These are phyloP conservation scores for Picathartes gymnocephalus DNA, from an alignment of 2,113 vertebrate genomes.

Conservation along the genomic window DNA sequence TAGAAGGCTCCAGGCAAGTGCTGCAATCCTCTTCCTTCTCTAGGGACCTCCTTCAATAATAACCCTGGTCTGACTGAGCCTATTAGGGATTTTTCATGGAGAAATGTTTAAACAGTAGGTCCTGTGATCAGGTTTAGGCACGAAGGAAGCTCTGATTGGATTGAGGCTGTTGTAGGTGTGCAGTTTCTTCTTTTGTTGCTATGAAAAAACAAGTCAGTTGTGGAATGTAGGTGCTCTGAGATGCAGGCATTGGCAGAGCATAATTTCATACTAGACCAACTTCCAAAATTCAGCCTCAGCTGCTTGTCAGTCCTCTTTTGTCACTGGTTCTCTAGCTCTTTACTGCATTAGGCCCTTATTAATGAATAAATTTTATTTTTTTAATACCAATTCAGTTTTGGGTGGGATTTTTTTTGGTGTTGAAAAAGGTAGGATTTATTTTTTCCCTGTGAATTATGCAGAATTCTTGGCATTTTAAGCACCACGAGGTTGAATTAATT, in stretches of 20 bases:
- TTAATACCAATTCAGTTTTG: background rate
- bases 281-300: background rate
- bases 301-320: background rate
- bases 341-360: background rate
- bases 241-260: background rate
- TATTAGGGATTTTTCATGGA: background rate
- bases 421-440: background rate
- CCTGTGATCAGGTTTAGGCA: background rate
- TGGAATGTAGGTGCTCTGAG: background rate
- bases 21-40: background rate
- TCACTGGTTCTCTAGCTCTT: background rate
- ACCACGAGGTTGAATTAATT: background rate
- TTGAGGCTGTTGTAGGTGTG: background rate
- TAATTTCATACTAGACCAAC: background rate
- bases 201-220: background rate
- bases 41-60: background rate
- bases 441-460: background rate
- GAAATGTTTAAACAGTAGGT: background rate
- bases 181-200: background rate
- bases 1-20: background rate
- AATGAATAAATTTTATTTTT: background rate
- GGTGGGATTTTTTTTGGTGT: background rate
- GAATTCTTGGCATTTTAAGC: constrained; percentile 14
- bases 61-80: background rate
- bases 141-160: background rate